phyloP scores from a whole-genome alignment of 2,888 invertebrate species.

The Brachyopa scutellaris region DNA sequence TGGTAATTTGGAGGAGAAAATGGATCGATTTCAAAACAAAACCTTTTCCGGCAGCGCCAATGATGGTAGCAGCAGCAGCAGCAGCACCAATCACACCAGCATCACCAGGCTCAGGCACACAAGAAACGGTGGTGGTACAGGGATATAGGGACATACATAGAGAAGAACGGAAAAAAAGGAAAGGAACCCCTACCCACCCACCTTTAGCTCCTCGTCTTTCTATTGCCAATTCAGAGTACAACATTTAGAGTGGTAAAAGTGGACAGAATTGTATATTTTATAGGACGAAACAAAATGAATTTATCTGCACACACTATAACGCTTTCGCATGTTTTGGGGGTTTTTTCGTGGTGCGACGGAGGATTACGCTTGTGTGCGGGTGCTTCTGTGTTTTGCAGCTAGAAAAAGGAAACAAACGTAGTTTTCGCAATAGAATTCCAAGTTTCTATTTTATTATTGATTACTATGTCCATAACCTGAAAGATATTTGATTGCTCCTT shows the following conservation, averaged over 20 bases:
- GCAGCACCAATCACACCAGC: constrained; percentile 67
- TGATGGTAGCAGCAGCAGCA: constrained; percentile 63
- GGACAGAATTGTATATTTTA: constrained; percentile 73
- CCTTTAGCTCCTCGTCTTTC: constrained; percentile 27
- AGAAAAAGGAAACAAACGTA: constrained; percentile 68
- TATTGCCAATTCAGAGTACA: constrained; percentile 65
- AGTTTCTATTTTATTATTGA: constrained; percentile 72
- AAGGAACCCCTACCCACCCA: constrained; percentile 30
- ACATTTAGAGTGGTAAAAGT: constrained; percentile 71
- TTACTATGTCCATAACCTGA: constrained; percentile 72
- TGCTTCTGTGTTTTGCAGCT: constrained; percentile 10
- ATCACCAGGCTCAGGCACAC: constrained; percentile 55
- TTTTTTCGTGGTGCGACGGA: constrained; percentile 57
- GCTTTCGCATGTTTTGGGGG: constrained; percentile 70
- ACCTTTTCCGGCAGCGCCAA: constrained; percentile 67
- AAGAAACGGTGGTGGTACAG: constrained; percentile 23
- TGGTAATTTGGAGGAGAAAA: constrained; percentile 72
- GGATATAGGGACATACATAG: constrained; percentile 31
- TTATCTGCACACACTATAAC: constrained; percentile 72
- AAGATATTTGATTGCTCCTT: constrained; percentile 72
- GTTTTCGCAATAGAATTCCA: constrained; percentile 67
- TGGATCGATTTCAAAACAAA: constrained; percentile 73
- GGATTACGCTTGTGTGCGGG: constrained; percentile 43
- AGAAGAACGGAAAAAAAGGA: constrained; percentile 45
- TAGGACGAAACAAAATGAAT: constrained; percentile 71